Evolutionary conservation across 2,888 invertebrate species (phyloP).

Genomic region (Dolichomitus sp.): DNA sequence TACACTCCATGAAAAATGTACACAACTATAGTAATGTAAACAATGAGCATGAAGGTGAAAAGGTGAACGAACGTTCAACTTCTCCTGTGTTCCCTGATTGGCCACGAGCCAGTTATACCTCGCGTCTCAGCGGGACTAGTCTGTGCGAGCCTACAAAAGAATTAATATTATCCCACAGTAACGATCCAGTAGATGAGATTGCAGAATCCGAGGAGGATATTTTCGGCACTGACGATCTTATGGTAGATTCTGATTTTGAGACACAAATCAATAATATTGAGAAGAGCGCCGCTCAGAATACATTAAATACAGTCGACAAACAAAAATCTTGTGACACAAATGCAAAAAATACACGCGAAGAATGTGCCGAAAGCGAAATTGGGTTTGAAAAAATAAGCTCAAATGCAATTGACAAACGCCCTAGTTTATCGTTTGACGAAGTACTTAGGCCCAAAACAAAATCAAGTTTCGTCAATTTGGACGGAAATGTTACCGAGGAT

Average conservation of each 20-base stretch:
- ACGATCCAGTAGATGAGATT: not conserved
- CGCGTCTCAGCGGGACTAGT: not conserved
- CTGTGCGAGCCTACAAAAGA: not conserved
- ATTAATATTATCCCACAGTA: not conserved
- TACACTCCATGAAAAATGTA: conserved; percentile 12
- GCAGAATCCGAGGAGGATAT: conserved; percentile 77
- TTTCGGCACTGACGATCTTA: conserved; percentile 67
- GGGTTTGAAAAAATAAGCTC: not conserved
- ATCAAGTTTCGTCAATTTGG: not conserved
- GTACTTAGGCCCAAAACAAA: too few relatives aligned
- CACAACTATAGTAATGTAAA: conserved; percentile 18
- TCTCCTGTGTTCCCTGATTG: not conserved
- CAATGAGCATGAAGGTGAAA: not conserved
- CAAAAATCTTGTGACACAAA: conserved; percentile 12
- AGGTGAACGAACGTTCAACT: not conserved
- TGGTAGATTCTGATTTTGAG: conserved; percentile 63
- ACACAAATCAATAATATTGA: conserved; percentile 52
- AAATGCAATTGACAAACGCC: not conserved
- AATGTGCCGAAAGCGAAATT: not conserved
- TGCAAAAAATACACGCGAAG: not conserved
- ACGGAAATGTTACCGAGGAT: not conserved
- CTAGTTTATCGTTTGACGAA: not conserved
- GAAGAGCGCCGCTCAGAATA: conserved; percentile 12
- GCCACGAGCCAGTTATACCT: not conserved
- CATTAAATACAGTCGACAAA: not conserved